phyloP scores from a whole-genome alignment of 2,113 vertebrate genomes.

The Oryctolagus cuniculus region mOryCun1.1 NC_091434.1:162860501-162861000 shows the following conservation, averaged over 20 bases:
- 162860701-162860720: not conserved
- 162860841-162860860: not conserved
- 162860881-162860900: not conserved
- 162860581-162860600: not conserved
- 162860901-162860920: not conserved
- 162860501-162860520: not conserved
- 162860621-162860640: conserved; percentile 23
- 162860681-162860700: not conserved
- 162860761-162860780: not conserved
- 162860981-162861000: not conserved
- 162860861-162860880: not conserved
- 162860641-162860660: not conserved
- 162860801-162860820: not conserved
- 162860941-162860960: not conserved
- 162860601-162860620: conserved; percentile 12
- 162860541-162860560: not conserved
- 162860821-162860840: not conserved
- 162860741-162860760: not conserved
- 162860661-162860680: not conserved
- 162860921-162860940: conserved; percentile 7
- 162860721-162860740: conserved; percentile 39
- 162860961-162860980: not conserved
- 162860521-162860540: not conserved
- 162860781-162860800: not conserved
- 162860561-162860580: not conserved